Percentiles rank a stretch among this genome's conserved stretches.
phyloP scores from a whole-genome alignment of 1,140 invertebrate genomes.

The Hormaphis cornu region DNA sequence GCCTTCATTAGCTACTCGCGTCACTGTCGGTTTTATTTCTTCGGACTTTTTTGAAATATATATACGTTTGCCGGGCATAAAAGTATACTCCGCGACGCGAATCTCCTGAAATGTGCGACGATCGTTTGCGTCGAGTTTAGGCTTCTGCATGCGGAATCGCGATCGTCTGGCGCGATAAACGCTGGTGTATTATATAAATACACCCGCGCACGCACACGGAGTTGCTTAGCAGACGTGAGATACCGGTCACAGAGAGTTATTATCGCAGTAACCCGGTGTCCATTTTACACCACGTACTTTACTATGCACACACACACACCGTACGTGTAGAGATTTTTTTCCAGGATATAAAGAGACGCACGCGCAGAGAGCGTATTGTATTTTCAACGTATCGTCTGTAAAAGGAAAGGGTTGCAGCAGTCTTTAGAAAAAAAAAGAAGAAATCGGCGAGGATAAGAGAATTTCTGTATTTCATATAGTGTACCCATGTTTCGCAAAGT shows the following conservation, averaged over 20 bases:
- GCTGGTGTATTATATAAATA: too few species aligned
- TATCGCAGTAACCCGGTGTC: neutral
- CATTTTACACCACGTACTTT: neutral
- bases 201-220: neutral
- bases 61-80: too few species aligned
- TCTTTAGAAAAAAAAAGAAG: neutral
- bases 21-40: too few species aligned
- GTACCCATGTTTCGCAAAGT: neutral
- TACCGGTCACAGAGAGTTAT: neutral
- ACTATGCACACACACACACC: neutral
- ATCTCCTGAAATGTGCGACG: too few species aligned
- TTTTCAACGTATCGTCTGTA: too few species aligned
- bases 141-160: too few species aligned
- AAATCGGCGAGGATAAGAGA: neutral
- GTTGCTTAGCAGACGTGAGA: neutral
- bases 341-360: neutral
- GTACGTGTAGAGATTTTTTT: neutral
- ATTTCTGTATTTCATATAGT: slow-evolving; percentile 15
- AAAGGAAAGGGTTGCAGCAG: slow-evolving; percentile 5
- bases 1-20: too few species aligned
- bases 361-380: too few species aligned
- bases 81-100: too few species aligned
- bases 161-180: slow-evolving; percentile 6
- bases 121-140: too few species aligned
- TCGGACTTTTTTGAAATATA: too few species aligned